Conservation (phyloP, 2,888 invertebrate species). For the Clitarchus hookeri region DNA sequence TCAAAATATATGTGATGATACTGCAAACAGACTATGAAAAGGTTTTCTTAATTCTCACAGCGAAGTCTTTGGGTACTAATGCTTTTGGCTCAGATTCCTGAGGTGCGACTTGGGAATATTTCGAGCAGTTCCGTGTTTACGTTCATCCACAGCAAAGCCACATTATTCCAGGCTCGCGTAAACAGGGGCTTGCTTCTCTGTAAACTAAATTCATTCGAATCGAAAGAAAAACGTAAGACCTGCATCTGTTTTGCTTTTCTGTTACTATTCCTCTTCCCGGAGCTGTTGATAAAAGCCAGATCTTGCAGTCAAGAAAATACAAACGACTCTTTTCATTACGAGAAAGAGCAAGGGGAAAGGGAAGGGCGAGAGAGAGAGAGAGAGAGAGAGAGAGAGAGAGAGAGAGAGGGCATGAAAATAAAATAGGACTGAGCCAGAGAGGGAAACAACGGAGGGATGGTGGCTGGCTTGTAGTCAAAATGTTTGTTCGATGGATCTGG, state of each 20-base stretch:
- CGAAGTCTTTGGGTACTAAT: background rate
- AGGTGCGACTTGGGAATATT: background rate
- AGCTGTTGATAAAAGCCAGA: constrained; percentile 22
- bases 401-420: background rate
- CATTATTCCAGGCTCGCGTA: background rate
- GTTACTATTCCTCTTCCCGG: background rate
- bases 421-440: constrained; percentile 18
- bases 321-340: constrained; percentile 22
- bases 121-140: background rate
- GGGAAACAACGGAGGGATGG: constrained; percentile 25
- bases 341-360: background rate
- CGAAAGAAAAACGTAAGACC: constrained; percentile 10
- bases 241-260: constrained; percentile 18
- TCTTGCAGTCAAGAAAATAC: constrained; percentile 23
- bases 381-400: constrained; percentile 12
- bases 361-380: background rate
- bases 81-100: background rate
- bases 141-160: background rate
- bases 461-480: constrained; percentile 35
- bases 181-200: background rate
- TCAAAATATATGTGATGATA: too few relatives aligned
- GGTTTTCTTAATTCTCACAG: background rate
- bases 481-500: constrained; percentile 33
- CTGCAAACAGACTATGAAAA: too few relatives aligned
- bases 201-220: background rate